phyloP scores from a whole-genome alignment of 2,113 vertebrate genomes.

The Probosciger aterrimus region DNA sequence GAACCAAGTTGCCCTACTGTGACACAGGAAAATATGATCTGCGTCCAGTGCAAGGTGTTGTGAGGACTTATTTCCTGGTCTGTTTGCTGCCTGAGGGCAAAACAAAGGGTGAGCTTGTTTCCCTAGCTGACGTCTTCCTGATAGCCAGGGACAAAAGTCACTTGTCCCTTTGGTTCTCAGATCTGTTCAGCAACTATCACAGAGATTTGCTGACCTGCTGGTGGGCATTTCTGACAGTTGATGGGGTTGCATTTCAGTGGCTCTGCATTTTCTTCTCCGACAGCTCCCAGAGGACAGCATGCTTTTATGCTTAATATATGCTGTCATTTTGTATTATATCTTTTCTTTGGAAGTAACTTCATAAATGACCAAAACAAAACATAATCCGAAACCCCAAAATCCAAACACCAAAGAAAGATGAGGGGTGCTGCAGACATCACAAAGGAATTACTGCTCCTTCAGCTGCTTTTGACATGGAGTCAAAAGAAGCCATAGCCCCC shows the following conservation, averaged over 20 bases:
- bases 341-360: constrained; percentile 42
- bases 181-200: not conserved
- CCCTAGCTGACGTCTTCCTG: not conserved
- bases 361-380: constrained; percentile 34
- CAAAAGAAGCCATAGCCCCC: not conserved
- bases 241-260: constrained; percentile 12
- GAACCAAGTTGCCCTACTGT: not conserved
- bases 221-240: not conserved
- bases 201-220: not conserved
- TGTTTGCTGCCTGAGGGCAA: not conserved
- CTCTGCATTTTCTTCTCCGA: not conserved
- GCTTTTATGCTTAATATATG: constrained; percentile 12
- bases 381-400: constrained; percentile 15
- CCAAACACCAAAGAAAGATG: not conserved
- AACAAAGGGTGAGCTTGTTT: not conserved
- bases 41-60: not conserved
- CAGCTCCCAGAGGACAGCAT: constrained; percentile 23
- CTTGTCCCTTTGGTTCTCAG: not conserved
- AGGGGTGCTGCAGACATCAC: not conserved
- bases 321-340: constrained; percentile 43
- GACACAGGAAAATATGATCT: not conserved
- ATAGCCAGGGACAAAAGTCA: not conserved
- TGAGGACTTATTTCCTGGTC: not conserved
- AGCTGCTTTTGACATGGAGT: not conserved
- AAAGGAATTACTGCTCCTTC: not conserved